Evolutionary conservation across 2,797 vertebrate species (phyloP), one percentile per base, ranked within the genome.

Genomic region (Molossus alvarezi): DNA sequence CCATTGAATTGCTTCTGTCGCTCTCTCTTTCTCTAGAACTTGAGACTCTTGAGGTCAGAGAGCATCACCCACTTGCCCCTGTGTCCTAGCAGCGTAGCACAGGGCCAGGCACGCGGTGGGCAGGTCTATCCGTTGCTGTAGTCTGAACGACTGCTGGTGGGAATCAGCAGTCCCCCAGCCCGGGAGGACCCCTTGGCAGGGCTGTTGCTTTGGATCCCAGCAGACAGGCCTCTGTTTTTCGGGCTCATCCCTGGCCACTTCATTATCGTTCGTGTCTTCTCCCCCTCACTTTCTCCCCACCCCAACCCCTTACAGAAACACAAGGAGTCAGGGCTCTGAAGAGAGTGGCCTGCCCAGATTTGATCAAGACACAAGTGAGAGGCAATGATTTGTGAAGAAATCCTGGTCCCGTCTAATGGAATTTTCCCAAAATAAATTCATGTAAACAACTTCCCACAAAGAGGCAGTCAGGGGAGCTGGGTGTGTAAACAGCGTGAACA

Each of bases 391-490:
- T 99, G 99, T 99, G 99, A 98, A 98, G 98, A 99, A 98, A 99
- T 98, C 98, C 98, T 98, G 98, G 98, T 99, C 98, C 98, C 60
- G 99, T 99, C 98, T 98, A 98, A 99, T 99, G 99, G 99, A 99
- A 99, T 99, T 99, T 99, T 99, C 99, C 99, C 99, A 99, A 99
- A 99, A 99, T 99, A 99, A 99, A 99, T 99, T 99, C 99, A 98
- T 99, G 99, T 99, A 99, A 99, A 99, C 99, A 99, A 98, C 98
- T 98, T 97, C 98, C 98, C 99, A 99, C 99, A 99, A 99, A 99
- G 99, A 98, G 97, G 98, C 98, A 99, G 99, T 99, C 99, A 99
- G 99, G 99, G 99, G 98, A 98, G 98, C 95, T 97, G 98, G 99
- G 99, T 99, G 99, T 99, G 99, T 99, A 99, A 99, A 99, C 99